Evolutionary conservation across 37 sponge, comb jelly and placozoan species (phyloP), one percentile per base, ranked within the genome.

Genomic region (Diacarnus erythraeanus): DNA sequence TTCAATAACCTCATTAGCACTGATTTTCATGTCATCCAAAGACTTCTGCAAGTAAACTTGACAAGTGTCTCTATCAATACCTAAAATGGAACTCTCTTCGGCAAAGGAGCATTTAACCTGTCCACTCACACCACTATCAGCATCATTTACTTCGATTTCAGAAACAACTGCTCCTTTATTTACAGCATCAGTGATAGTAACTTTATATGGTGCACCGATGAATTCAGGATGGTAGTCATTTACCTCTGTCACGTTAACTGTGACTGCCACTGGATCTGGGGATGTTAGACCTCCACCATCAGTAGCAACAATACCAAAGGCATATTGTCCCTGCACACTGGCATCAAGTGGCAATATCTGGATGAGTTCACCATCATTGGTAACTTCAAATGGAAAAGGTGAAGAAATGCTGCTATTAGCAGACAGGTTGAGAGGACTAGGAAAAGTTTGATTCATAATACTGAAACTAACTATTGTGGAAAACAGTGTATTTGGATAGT

Each of bases 251-350:
- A 89, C 76, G 30, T 29, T 23, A 29, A 89, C 61, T 3, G 64
- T 78, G n/a, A 89, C 70, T n/a, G 80, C 83, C 9, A 83, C 61
- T 29, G 85, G 64, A 60, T 70, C 54, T 1, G 61, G 61, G 22
- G 85, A 71, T 22, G 21, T 69, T 35, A 86, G 47, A 31, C 86
- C 86, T 35, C 87, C 83, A 71, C 81, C 83, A 82, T 91, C 91
- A 27, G 56, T 51, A 33, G 91, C 91, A 37, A 79, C 71, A 9
- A 91, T 44, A 47, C 47, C 59, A 59, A 91, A 86, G 2, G 67
- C 76, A 73, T 83, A 83, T 34, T 63, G 67, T 29, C 17, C 18
- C 25, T 56, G 69, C n/a, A 42, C 63, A 35, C 25, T n/a, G 36
- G 77, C 86, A 70, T 76, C 81, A 21, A 83, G 84, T 42, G 76